Evolutionary conservation across 2,797 vertebrate species (phyloP).

Genomic region (Harpagifer antarcticus): DNA sequence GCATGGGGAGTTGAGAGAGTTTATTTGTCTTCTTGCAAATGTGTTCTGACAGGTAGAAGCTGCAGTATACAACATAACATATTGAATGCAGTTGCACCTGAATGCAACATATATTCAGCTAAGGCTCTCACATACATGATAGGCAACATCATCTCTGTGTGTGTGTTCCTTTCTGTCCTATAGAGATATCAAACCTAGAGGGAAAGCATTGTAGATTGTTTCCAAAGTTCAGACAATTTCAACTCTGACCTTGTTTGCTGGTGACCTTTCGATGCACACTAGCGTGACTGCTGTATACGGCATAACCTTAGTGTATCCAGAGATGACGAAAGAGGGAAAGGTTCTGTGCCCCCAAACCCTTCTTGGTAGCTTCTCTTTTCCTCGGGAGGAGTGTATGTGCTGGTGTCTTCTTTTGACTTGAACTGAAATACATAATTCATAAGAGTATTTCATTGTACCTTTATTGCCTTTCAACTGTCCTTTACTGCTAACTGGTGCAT

Average conservation of each 20-base stretch:
- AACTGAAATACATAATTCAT: conserved; percentile 46
- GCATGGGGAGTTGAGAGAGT: conserved; percentile 3
- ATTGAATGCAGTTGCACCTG: not conserved
- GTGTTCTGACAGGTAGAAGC: conserved; percentile 34
- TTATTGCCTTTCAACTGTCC: conserved; percentile 36
- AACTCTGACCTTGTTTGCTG: conserved; percentile 1
- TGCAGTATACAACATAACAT: conserved; percentile 1
- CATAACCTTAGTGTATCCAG: not conserved
- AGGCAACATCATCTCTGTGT: not conserved
- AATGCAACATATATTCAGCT: not conserved
- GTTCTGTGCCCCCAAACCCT: not conserved
- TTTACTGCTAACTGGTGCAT: not conserved
- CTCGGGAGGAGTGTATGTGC: conserved; percentile 19
- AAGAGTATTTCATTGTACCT: not conserved
- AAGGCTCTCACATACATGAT: not conserved
- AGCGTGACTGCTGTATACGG: not conserved
- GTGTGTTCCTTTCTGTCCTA: not conserved
- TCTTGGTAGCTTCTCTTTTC: not conserved
- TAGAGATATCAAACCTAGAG: not conserved
- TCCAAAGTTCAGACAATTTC: not conserved
- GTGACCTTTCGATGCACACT: not conserved
- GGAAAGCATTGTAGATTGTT: not conserved
- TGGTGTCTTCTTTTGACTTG: not conserved
- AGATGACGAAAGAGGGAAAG: not conserved
- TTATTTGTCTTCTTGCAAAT: conserved; percentile 40